Evolutionary conservation across 2,113 vertebrate genomes (phyloP), one percentile per base, ranked within the genome.

Genomic region (Prinia subflava): DNA sequence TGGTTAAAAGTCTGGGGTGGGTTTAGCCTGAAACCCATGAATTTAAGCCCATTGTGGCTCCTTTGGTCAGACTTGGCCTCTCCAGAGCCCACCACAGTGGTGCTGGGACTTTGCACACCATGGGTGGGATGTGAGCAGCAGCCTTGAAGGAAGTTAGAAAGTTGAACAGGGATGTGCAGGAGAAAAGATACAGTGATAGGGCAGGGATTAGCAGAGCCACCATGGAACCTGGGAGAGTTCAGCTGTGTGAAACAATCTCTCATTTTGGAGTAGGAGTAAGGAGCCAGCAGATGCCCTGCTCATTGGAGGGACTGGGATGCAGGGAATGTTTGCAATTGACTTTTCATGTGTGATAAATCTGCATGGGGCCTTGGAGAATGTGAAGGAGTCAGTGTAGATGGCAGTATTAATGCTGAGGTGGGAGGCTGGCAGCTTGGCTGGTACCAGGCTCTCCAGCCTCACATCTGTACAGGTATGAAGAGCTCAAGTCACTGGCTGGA

Each of bases 401-500:
- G 28, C 10, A 25, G 47, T 19, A 3, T 30, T 37, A n/a, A 7
- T 47, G 53, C 67, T 68, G 71, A 15, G 24, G 4, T 42, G 49
- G 17, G 27, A 47, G n/a, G 7, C 37, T 85, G 70, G 42, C 25
- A 35, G 14, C 63, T 59, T 42, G 75, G 53, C 37, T 67, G 46
- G 55, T 35, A 41, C 30, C 1, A 2, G 53, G 69, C 11, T 81
- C 39, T 87, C 60, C 62, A 77, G 1, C 25, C 16, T 86, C 4
- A 1, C 9, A 9, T 67, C 47, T 13, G 1, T 42, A 17, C 94
- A 98, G 98, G 77, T 95, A 98, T 0, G 52, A 97, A 81, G 96
- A 97, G 28, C 81, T 96, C 56, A 97, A 97, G 52, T 84, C 42
- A 0, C 92, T 97, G 82, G 92, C 81, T 49, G 95, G 86, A 64